Evolutionary conservation across 1,140 invertebrate genomes (phyloP), one percentile per base, ranked within the genome.

Genomic region (Drosophila micromelanica): DNA sequence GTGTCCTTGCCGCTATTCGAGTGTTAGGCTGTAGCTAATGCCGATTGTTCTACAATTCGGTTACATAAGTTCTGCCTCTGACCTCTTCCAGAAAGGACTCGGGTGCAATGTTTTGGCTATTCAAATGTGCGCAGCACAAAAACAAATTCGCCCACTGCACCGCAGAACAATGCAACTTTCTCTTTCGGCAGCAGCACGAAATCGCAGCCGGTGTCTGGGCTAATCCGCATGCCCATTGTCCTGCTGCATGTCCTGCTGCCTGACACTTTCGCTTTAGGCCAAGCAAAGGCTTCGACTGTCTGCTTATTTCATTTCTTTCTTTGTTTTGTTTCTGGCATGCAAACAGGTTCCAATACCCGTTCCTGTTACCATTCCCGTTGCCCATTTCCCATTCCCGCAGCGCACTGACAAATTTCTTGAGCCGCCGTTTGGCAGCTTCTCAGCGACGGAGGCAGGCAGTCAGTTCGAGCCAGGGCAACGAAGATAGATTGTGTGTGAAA

Each of bases 401-500:
- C 11, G 71, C 57, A 52, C 61, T 72, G 73, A 76, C 73, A 76
- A 76, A 76, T 76, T 72, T 65, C 32, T 64, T 67, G 61, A 63
- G 73, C 55, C 56, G 51, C 72, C 55, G 56, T 54, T 73, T 55
- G 70, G 70, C 70, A 68, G 40, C 70, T 35, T 32, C 56, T 42
- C 35, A 37, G 51, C 23, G 17, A 56, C 32, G 67, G 20, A 49
- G 40, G 32, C 42, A 20, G 32, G 37, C 38, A 60, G 38, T 43
- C 65, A 57, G 48, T 8, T 59, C 40, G 49, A 57, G 56, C 71
- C 45, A 59, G 55, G 11, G 54, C 17, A 65, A 71, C 84, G 84
- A 89, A 89, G 84, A 89, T 89, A 78, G 80, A 89, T 89, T 89
- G 84, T 89, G 84, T 89, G 84, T 89, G 84, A 89, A 89, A 89